Conservation (phyloP, 2,888 invertebrate species). For the Rhagophthalmus giganteus region DNA sequence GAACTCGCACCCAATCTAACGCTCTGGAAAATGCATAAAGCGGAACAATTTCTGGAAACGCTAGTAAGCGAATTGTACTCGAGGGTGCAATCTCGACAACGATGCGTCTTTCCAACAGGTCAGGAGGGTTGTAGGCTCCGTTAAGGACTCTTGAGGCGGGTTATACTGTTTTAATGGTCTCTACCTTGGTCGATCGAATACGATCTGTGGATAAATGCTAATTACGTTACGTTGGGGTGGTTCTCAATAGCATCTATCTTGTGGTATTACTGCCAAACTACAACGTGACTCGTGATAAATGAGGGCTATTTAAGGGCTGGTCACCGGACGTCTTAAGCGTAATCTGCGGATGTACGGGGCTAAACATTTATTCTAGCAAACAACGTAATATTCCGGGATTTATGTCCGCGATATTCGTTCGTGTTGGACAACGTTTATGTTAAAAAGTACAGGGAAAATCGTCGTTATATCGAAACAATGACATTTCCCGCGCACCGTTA, state of each 20-base stretch:
- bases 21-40: slow-evolving; percentile 42
- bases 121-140: slow-evolving; percentile 30
- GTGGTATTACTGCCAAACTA: slow-evolving; percentile 23
- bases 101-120: slow-evolving; percentile 42
- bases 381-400: slow-evolving; percentile 24
- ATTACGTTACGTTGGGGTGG: slow-evolving; percentile 24
- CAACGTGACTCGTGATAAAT: slow-evolving; percentile 24
- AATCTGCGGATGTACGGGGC: slow-evolving; percentile 14
- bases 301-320: slow-evolving; percentile 17
- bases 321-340: slow-evolving; percentile 14
- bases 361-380: slow-evolving; percentile 21
- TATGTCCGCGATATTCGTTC: slow-evolving; percentile 17
- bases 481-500: no score
- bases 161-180: slow-evolving; percentile 23
- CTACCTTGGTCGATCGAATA: slow-evolving; percentile 12
- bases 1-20: slow-evolving; percentile 37
- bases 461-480: no score
- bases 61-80: slow-evolving; percentile 39
- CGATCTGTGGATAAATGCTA: slow-evolving; percentile 25
- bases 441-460: no score
- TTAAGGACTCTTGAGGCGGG: slow-evolving; percentile 24
- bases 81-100: slow-evolving; percentile 37
- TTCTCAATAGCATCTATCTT: slow-evolving; percentile 20
- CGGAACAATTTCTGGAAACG: slow-evolving; percentile 41
- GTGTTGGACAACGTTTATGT: no score